Conservation (phyloP, 2,797 vertebrate genomes). For the Arctocebus calabarensis region DNA sequence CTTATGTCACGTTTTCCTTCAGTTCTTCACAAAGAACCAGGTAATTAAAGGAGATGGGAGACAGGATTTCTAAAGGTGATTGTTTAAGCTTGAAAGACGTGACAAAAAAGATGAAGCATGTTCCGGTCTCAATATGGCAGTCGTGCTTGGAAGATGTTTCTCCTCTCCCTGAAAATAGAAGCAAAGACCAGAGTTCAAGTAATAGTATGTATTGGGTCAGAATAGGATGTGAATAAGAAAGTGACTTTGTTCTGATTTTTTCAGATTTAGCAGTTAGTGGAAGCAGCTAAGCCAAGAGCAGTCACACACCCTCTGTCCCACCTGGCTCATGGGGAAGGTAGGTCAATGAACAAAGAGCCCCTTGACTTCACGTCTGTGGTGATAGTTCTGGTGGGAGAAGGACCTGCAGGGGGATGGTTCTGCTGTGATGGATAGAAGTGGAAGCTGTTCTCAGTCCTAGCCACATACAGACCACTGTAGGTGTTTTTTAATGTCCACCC, state of each 20-base stretch:
- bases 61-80: neutral
- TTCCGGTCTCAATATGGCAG: neutral
- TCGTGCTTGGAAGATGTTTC: neutral
- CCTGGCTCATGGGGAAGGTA: neutral
- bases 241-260: neutral
- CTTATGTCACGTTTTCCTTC: neutral
- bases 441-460: neutral
- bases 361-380: neutral
- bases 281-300: neutral
- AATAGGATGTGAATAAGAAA: too few species aligned
- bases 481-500: neutral
- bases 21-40: neutral
- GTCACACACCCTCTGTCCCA: too few species aligned
- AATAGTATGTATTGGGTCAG: neutral
- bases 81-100: neutral
- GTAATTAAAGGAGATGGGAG: neutral
- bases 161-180: conserved; percentile 53
- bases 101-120: neutral
- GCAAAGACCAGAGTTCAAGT: neutral
- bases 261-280: neutral
- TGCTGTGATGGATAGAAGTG: neutral
- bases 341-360: neutral
- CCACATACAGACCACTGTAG: neutral
- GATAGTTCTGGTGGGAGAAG: neutral
- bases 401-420: neutral